Evolutionary conservation across 2,888 invertebrate species (phyloP), one percentile per base, ranked within the genome.

Genomic region (Bombylius major): DNA sequence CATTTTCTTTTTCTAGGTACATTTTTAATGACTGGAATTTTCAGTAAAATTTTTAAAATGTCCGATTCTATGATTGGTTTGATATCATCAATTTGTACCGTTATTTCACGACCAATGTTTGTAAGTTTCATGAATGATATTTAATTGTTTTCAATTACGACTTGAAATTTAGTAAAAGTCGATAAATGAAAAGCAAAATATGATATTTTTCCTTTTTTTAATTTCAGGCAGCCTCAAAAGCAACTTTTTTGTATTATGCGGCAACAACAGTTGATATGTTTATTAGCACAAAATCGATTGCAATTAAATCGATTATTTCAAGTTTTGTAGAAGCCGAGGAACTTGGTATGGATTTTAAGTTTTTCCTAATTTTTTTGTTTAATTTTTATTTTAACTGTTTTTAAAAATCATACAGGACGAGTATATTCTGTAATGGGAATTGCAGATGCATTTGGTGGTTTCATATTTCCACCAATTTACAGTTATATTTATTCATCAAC

Each of bases 271-370:
- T 70, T 5, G 74, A 75, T 56, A 68, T 72, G 66, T 73, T 75
- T 56, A 66, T 70, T 32, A 69, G 69, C 23, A 57, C 71, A 14
- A 68, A 72, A 42, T 66, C 70, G 3, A 72, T 75, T 50, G 70
- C 72, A 5, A 69, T 73, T 7, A 75, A 73, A 60, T 65, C 72
- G 1, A 70, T 74, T 39, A 69, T 73, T 0, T 70, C 73, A 8
- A 69, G 68, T 53, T 68, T 71, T 57, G 72, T 75, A 0, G 68
- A 62, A n/a, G 66, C 66, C 4, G 71, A 72, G 47, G 74, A 75
- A 56, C 59, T 74, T 5, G 72, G 73, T 70, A 60, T 63, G 53
- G 8, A 53, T 13, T 34, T 34, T 39, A 23, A 23, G 1, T 23
- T 23, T 23, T 45, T 45, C 12, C 14, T 14, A 11, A 11, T 14